phyloP scores from a whole-genome alignment of 2,888 invertebrate species.

The Branchinecta sandiegonensis region DNA sequence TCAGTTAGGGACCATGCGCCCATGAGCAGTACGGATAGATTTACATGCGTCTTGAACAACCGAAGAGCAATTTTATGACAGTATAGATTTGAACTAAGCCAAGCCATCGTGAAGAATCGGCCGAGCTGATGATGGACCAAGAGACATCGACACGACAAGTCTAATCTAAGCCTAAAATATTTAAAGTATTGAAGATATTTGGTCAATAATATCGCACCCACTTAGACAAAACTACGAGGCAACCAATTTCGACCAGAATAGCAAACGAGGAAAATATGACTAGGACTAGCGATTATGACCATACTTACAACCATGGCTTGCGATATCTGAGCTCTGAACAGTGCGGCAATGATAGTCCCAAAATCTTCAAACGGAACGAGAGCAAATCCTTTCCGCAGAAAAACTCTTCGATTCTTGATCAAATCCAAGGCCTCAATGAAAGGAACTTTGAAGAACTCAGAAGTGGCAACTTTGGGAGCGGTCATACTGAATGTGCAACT shows the following conservation, averaged over 20 bases:
- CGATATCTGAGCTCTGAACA: constrained; percentile 55
- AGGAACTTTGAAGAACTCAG: constrained; percentile 63
- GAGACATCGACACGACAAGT: too few relatives aligned
- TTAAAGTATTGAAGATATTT: too few relatives aligned
- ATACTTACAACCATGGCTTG: constrained; percentile 45
- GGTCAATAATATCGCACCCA: too few relatives aligned
- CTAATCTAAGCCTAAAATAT: too few relatives aligned
- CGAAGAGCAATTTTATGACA: too few relatives aligned
- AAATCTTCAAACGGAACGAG: constrained; percentile 75
- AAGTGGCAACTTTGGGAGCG: constrained; percentile 44
- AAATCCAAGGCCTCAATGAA: constrained; percentile 77
- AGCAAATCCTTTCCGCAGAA: constrained; percentile 62
- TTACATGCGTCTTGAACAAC: too few relatives aligned
- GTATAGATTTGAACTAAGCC: too few relatives aligned
- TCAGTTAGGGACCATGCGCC: too few relatives aligned
- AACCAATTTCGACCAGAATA: not conserved
- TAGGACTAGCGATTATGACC: not conserved
- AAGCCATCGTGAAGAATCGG: too few relatives aligned
- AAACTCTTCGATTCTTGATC: constrained; percentile 60
- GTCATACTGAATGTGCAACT: constrained; percentile 42
- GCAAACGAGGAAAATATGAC: constrained; percentile 18
- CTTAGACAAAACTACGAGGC: too few relatives aligned
- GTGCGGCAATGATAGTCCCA: constrained; percentile 60
- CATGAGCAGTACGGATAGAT: too few relatives aligned
- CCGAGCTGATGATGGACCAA: too few relatives aligned